These are phyloP conservation scores for Andrena praecox DNA, from an alignment of 2,888 invertebrate species.

Conservation along the genomic window DNA sequence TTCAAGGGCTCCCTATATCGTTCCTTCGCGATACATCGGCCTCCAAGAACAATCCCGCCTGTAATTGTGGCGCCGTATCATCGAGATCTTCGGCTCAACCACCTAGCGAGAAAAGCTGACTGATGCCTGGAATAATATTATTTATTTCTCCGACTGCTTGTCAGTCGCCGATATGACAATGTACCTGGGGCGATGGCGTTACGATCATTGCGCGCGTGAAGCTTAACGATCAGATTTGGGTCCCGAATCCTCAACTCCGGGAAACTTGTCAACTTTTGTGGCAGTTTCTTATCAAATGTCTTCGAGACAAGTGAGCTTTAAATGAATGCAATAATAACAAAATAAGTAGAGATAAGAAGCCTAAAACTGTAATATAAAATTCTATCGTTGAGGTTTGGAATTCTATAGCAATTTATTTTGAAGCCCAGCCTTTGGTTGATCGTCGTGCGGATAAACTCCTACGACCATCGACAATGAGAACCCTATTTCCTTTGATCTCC, in stretches of 20 bases:
- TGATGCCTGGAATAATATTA: slow-evolving; percentile 8
- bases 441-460: neutral
- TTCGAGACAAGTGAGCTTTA: too few relatives aligned
- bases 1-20: slow-evolving; percentile 39
- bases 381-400: too few relatives aligned
- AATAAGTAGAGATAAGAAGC: too few relatives aligned
- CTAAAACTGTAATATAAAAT: too few relatives aligned
- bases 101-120: slow-evolving; percentile 16
- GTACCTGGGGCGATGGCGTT: neutral
- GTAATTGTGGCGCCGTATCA: slow-evolving; percentile 22
- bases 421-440: too few relatives aligned
- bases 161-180: neutral
- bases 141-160: neutral
- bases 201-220: neutral
- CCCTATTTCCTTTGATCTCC: neutral
- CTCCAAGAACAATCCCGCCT: slow-evolving; percentile 29
- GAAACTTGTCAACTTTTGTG: too few relatives aligned
- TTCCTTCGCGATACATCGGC: slow-evolving; percentile 35
- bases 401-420: too few relatives aligned
- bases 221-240: too few relatives aligned
- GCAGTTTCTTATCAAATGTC: too few relatives aligned
- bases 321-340: too few relatives aligned
- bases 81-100: slow-evolving; percentile 24
- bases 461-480: neutral
- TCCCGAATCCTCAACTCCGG: too few relatives aligned